These are phyloP conservation scores for Esox masquinongy DNA, from an alignment of 2,797 vertebrate species.

Conservation along the genomic window DNA sequence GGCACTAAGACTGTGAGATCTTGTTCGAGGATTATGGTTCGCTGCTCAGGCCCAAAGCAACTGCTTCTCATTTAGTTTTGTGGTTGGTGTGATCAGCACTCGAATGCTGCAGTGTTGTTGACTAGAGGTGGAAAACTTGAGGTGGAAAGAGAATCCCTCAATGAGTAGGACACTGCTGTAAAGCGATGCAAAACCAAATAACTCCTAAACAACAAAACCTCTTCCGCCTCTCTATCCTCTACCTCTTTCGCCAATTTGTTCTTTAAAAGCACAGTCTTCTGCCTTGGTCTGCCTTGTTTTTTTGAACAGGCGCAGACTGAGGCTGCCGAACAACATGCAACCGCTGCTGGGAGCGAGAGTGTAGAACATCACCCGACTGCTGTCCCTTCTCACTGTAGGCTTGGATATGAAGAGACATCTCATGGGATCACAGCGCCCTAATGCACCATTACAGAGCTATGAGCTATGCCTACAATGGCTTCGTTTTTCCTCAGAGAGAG, in stretches of 20 bases:
- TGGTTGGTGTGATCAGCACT: neutral
- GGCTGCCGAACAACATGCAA: constrained; percentile 42
- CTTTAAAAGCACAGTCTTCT: constrained; percentile 13
- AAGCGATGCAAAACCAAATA: constrained; percentile 10
- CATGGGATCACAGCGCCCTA: constrained; percentile 25
- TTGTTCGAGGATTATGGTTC: neutral
- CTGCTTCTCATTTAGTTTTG: neutral
- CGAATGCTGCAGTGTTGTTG: neutral
- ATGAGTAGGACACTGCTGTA: constrained; percentile 22
- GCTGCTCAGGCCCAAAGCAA: neutral
- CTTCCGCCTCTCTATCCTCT: neutral
- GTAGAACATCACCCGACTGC: constrained; percentile 26
- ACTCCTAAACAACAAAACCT: neutral
- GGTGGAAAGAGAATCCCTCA: constrained; percentile 8
- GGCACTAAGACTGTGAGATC: too few relatives aligned
- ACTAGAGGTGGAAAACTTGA: neutral
- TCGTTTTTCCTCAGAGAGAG: neutral
- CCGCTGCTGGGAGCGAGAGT: constrained; percentile 40
- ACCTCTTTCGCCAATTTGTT: neutral
- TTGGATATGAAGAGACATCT: neutral
- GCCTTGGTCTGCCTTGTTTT: constrained; percentile 23
- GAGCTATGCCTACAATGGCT: neutral
- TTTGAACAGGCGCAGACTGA: constrained; percentile 28
- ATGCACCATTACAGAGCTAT: constrained; percentile 55
- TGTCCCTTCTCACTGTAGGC: neutral